Evolutionary conservation across 2,888 invertebrate genomes (phyloP).

Genomic region (Drosophila meridiana): DNA sequence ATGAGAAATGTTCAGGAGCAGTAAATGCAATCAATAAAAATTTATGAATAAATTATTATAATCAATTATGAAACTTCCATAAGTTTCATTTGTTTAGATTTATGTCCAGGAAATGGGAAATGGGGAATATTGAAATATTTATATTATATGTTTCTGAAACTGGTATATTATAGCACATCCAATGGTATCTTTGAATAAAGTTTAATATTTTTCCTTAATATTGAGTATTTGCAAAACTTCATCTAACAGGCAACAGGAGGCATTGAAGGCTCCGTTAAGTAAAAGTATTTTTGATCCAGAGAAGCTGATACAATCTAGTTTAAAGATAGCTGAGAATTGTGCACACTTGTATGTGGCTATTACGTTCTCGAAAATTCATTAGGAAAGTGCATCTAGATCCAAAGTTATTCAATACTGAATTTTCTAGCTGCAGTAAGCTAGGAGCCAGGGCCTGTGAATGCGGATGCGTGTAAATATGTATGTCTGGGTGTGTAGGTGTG

Average conservation of each 20-base stretch:
- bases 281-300: neutral
- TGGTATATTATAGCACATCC: no score
- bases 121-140: no score
- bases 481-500: no score
- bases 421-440: neutral
- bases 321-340: neutral
- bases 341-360: neutral
- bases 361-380: neutral
- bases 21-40: neutral
- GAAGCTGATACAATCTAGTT: neutral
- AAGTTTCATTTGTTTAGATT: neutral
- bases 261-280: neutral
- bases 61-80: neutral
- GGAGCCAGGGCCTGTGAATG: neutral
- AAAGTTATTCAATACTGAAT: neutral
- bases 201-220: no score
- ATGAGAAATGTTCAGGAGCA: no score
- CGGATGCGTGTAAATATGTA: neutral
- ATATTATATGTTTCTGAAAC: no score
- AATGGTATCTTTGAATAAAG: no score
- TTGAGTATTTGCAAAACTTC: no score
- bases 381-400: neutral
- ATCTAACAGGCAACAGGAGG: no score
- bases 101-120: no score
- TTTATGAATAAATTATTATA: neutral